Base-by-base conservation (phyloP, 2,888 invertebrate species). In the Hydropsyche betteni region DNA sequence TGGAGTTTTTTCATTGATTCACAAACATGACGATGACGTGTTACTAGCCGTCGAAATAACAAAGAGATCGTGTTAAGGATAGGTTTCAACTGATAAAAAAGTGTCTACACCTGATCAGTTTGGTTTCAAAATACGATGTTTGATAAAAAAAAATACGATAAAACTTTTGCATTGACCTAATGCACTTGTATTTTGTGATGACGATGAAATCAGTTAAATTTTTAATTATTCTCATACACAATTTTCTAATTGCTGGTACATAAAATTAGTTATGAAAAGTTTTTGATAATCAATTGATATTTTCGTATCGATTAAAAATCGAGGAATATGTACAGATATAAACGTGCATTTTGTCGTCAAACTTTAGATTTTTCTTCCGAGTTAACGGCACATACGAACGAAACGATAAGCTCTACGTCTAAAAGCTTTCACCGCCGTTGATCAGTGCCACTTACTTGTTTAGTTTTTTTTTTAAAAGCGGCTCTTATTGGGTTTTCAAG, bases 361-460 rank as follows among this genome's bases (percentile, higher is more conserved):
- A 12, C 6, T 6, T 14, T 4, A 55, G 16, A 44, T 44, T 44
- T 44, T 44, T 44, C 1, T 44, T 24, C 24, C 24, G 24, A 24
- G 24, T 24, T 24, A 24, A 24, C 24, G 24, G 24, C 24, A 24
- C 24, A 44, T 44, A 58, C 14, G 58, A 16, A 16, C 8, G 58
- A 24, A 16, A 16, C 8, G 58, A 24, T 24, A 58, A 58, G 58
- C 58, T 58, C 16, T 16, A 8, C 58, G 58, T 8, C 44, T 58
- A 58, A 58, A 58, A 58, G 58, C 58, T 58, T 58, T 58, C 24
- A 58, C 58, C 16, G 24, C 16, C 16, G 16, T 58, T 58, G 58
- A 58, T 58, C 58, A 58, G 16, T 16, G 8, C 58, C 58, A 58
- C 58, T 58, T 58, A 58, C 24, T 8, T 24, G 58, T 58, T 58